Percentiles rank a stretch among this genome's conserved stretches.
Conservation (phyloP, 2,797 vertebrate genomes). For the Pangasius macronema region DNA sequence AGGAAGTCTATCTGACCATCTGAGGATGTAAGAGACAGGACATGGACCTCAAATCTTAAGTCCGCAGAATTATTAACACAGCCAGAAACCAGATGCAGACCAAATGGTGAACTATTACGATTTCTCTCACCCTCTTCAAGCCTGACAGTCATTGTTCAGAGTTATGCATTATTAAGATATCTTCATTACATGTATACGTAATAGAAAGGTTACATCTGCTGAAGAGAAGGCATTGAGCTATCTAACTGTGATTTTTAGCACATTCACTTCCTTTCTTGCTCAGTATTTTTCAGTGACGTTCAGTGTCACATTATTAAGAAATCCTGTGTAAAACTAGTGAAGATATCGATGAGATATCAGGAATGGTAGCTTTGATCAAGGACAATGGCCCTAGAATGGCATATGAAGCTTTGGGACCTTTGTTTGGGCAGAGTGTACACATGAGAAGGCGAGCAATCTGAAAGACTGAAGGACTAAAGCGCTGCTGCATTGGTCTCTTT, state of each 20-base stretch:
- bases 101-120: not conserved
- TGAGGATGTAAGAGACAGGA: not conserved
- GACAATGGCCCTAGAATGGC: no score
- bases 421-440: not conserved
- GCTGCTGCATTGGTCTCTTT: not conserved
- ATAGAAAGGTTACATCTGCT: not conserved
- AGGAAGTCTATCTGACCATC: not conserved
- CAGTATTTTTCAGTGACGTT: not conserved
- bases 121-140: not conserved
- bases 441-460: not conserved
- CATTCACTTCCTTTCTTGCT: not conserved
- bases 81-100: not conserved
- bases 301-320: not conserved
- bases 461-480: not conserved
- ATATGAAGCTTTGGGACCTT: not conserved
- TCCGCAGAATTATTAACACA: not conserved
- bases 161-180: not conserved
- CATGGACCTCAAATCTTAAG: not conserved
- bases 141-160: not conserved
- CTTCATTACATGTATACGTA: not conserved
- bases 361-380: not conserved
- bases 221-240: not conserved
- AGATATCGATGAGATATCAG: not conserved
- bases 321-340: no score
- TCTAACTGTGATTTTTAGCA: no score